Base-by-base conservation (phyloP, 2,797 vertebrate species). In the Onychomys leucogaster region DNA sequence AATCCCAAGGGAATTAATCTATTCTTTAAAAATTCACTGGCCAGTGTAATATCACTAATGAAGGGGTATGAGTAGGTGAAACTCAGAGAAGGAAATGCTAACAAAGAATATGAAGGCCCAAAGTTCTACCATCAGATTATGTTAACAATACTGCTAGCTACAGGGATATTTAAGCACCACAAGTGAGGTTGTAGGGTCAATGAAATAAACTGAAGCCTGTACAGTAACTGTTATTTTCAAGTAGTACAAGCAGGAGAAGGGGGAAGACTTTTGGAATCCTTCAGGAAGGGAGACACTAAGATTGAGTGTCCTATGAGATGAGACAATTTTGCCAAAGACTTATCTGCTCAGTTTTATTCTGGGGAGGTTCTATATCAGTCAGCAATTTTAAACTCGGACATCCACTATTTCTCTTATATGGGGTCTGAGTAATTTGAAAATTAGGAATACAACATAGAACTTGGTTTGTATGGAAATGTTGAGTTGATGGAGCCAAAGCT, bases 61-160 rank as follows among this genome's bases (percentile, higher is more conserved):
- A 52, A 82, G 4, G 8, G 34, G 2, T 52, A 12, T 17, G 73
- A 61, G 46, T n/a, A 63, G 29, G 55, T 16, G 55, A 87, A 34
- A 63, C 6, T 3, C 34, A 49, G 73, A 34, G 14, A 46, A 94
- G 5, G 0, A 73, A 86, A 13, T 65, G 5, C 37, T 16, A 63
- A 10, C 5, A 49, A 46, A 69, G 14, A 7, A 81, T 13, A 32
- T 9, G 4, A 12, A 61, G 13, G 1, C 12, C 11, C 4, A 29
- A 0, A 32, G 34, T 2, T 2, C 10, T 77, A 1, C 69, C 27
- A 2, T 29, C 8, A 7, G 11, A 16, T 49, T 7, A 1, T 5
- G 21, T 41, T 73, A 34, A 43, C 43, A 37, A 29, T 23, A 67
- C 6, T 17, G 9, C 3, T 12, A 29, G 10, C 29, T 61, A 0